Conservation (phyloP, 2,888 invertebrate species). For the Apoda limacodes region DNA sequence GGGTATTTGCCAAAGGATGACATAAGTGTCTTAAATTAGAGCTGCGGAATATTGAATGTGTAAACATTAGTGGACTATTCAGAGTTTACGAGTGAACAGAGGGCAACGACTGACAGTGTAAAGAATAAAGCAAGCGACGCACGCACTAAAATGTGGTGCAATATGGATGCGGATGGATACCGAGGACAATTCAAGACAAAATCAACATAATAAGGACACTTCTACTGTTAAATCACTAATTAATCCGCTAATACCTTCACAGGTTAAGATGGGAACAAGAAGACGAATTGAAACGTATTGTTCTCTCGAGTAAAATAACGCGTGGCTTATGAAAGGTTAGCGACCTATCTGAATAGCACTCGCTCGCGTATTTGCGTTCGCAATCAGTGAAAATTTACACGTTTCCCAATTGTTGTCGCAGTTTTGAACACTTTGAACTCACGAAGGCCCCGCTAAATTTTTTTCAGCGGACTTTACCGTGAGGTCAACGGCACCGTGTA, state of each 20-base stretch:
- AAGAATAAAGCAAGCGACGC: constrained; percentile 28
- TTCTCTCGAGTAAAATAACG: too few species aligned
- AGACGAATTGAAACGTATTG: too few species aligned
- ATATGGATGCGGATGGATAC: background rate
- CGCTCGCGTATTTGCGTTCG: constrained; percentile 41
- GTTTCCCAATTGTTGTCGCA: constrained; percentile 35
- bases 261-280: too few species aligned
- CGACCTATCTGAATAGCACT: constrained; percentile 36
- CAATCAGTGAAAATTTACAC: constrained; percentile 57
- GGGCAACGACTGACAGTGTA: constrained; percentile 37
- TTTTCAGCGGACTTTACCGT: constrained; percentile 36
- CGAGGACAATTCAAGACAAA: too few species aligned
- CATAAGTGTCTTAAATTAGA: constrained; percentile 29
- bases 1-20: too few species aligned
- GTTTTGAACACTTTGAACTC: constrained; percentile 4
- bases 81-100: constrained; percentile 24
- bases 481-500: constrained; percentile 37
- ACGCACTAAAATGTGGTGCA: constrained; percentile 10
- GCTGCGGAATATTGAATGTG: constrained; percentile 30
- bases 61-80: constrained; percentile 33
- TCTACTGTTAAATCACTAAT: too few species aligned
- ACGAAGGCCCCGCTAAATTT: constrained; percentile 43
- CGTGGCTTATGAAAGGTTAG: constrained; percentile 31
- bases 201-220: too few species aligned
- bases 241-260: too few species aligned